Base-by-base conservation (phyloP, 2,113 vertebrate genomes). In the Clarias magur region DNA sequence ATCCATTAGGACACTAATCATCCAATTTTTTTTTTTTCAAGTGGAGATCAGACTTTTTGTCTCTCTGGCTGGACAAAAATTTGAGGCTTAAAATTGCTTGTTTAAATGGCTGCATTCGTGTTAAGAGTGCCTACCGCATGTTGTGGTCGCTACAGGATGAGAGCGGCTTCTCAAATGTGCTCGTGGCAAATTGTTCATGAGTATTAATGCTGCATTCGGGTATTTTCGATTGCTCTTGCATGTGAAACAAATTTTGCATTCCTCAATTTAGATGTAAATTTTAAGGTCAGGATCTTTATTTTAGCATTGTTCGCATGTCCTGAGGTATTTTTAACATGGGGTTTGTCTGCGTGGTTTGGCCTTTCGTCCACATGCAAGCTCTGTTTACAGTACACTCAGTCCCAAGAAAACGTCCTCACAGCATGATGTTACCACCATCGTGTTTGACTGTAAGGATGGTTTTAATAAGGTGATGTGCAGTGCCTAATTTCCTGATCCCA, bases 1-100 rank as follows among this genome's bases (percentile, higher is more conserved):
- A 65, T 75, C 59, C 86, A 87, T 86, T 86, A 86, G 68, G 56
- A 82, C 30, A 27, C 30, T 62, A n/a, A 60, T 81, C 34, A 38
- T 54, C 23, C 57, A 68, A 23, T 42, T 81, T n/a, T 83, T 67
- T 68, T 23, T 56, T 60, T 85, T 25, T 53, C 19, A 80, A 80
- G 56, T 56, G 25, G 11, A 78, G 25, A 56, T 11, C 3, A 11
- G 9, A 16, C 27, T 30, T 59, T 4, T 78, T 78, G 16, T 59
- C 53, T 56, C 15, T 17, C 13, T 56, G 25, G 17, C 42, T 25
- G 12, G 16, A 27, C 56, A 53, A 25, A 54, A 12, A 76, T 25
- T 76, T 76, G 9, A 76, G n/a, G 73, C 11, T 12, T 54, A 54
- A n/a, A 78, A 54, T 2, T 76, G 72, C 72, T 76, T n/a, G 75